Evolutionary conservation across 2,888 invertebrate species (phyloP).

Genomic region (Carcina quercana): DNA sequence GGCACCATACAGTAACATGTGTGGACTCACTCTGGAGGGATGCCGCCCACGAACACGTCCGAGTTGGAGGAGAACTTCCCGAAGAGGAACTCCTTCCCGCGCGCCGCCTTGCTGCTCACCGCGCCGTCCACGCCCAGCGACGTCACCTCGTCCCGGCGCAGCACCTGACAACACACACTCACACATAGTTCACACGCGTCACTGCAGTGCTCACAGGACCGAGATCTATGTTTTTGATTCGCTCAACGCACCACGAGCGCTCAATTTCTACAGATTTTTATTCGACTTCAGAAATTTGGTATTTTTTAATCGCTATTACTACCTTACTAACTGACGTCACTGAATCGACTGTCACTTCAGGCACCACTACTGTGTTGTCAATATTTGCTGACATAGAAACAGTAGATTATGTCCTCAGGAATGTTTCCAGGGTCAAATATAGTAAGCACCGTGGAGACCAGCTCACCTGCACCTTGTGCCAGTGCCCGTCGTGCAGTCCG

Average conservation of each 20-base stretch:
- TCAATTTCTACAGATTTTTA: too few species aligned
- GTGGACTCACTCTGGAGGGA: conserved; percentile 85
- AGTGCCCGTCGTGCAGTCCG: conserved; percentile 91
- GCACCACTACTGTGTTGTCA: not conserved
- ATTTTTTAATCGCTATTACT: too few species aligned
- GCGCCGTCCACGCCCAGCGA: conserved; percentile 90
- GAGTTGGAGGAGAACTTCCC: conserved; percentile 91
- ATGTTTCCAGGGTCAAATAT: too few species aligned
- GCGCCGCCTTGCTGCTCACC: conserved; percentile 84
- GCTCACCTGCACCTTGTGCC: conserved; percentile 91
- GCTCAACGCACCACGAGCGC: too few species aligned
- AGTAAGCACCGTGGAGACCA: not conserved
- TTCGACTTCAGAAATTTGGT: too few species aligned
- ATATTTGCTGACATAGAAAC: not conserved
- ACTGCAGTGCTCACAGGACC: too few species aligned
- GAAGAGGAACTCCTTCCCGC: conserved; percentile 92
- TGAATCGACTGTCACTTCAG: not conserved
- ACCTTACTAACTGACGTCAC: not conserved
- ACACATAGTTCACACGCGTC: too few species aligned
- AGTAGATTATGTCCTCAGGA: not conserved
- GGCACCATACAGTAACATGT: not conserved
- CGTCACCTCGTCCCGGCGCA: conserved; percentile 87
- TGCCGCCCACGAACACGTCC: conserved; percentile 96
- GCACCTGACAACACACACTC: too few species aligned
- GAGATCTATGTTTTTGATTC: too few species aligned